phyloP scores from a whole-genome alignment of 2,888 invertebrate species.

The Philereme vetulata region DNA sequence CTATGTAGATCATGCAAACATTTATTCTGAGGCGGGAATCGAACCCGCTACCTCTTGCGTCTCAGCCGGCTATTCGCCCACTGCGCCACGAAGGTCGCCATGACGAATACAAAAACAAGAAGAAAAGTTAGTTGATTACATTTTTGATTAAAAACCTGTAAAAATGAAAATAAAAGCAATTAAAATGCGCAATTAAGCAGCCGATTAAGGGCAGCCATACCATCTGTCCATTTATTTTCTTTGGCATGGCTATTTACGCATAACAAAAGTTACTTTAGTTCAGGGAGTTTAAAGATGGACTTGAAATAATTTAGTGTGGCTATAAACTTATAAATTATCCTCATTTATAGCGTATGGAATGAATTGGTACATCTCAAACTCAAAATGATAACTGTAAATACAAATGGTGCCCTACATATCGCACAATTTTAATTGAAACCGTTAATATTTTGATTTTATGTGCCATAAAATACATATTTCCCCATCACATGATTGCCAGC shows the following conservation, averaged over 20 bases:
- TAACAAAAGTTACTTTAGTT: conserved; percentile 13
- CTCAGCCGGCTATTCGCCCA: too few species aligned
- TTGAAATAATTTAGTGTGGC: conserved; percentile 23
- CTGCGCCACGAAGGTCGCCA: too few species aligned
- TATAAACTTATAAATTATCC: conserved; percentile 28
- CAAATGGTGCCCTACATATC: conserved; percentile 33
- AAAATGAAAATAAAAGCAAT: conserved; percentile 12
- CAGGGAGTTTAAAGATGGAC: conserved; percentile 11
- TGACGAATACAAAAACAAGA: conserved; percentile 5
- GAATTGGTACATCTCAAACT: conserved; percentile 28
- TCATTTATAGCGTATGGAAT: conserved; percentile 30
- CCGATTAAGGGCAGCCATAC: conserved; percentile 15
- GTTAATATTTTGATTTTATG: conserved; percentile 37
- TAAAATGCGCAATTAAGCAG: conserved; percentile 15
- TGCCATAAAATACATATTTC: conserved; percentile 35
- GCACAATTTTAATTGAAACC: conserved; percentile 32
- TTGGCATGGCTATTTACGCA: conserved; percentile 10
- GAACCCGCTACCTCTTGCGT: too few species aligned
- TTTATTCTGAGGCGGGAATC: too few species aligned
- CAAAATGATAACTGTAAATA: conserved; percentile 31
- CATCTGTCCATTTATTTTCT: conserved; percentile 16
- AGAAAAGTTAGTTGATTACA: conserved; percentile 9
- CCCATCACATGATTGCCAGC: conserved; percentile 30
- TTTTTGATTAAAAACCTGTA: conserved; percentile 10
- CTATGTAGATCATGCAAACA: too few species aligned